A percentile compares a stretch with the other conserved stretches of the same genome.
Conservation (phyloP, 2,113 vertebrate genomes). For the Triplophysa siluroides region DNA sequence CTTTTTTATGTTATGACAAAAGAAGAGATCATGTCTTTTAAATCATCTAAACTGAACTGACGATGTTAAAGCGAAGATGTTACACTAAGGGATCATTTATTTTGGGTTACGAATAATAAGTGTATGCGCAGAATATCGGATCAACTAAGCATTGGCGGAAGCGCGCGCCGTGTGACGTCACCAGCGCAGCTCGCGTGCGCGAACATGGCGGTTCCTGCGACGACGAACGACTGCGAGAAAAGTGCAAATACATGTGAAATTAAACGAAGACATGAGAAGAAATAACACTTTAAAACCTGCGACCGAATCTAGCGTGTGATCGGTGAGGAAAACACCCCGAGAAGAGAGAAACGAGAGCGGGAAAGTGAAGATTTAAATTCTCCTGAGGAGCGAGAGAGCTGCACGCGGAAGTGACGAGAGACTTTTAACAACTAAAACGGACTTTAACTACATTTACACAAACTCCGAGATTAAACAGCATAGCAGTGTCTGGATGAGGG, state of each 20-base stretch:
- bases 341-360: neutral
- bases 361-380: neutral
- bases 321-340: neutral
- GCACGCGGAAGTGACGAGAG: conserved; percentile 40
- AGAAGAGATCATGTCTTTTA: too few relatives aligned
- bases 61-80: too few relatives aligned
- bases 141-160: conserved; percentile 61
- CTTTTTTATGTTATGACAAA: too few relatives aligned
- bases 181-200: conserved; percentile 76
- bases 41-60: too few relatives aligned
- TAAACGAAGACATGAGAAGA: neutral
- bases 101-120: too few relatives aligned
- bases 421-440: neutral
- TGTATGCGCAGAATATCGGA: neutral
- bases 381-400: neutral
- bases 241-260: conserved; percentile 60
- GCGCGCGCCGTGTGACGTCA: conserved; percentile 68
- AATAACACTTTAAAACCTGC: neutral
- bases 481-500: neutral
- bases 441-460: neutral
- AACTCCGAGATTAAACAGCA: neutral
- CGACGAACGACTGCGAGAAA: conserved; percentile 57
- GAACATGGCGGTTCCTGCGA: conserved; percentile 76
- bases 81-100: too few relatives aligned
- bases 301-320: neutral